Base-by-base conservation (phyloP, 2,113 vertebrate species). In the Dinomys branickii region DNA sequence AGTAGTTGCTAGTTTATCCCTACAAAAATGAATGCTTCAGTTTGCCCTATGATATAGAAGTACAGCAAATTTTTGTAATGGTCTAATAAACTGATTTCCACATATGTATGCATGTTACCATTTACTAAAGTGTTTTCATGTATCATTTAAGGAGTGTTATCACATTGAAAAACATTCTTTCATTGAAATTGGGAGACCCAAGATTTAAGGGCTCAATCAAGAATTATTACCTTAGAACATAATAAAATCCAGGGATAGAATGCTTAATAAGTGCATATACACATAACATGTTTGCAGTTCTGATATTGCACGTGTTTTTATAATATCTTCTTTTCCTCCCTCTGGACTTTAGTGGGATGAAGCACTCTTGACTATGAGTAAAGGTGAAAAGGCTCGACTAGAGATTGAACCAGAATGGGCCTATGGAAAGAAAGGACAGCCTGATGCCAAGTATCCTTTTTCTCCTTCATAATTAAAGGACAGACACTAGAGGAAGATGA, bases 361-460 rank as follows among this genome's bases (percentile, higher is more conserved):
- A 98, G 99, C 98, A 3, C 97, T 99, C 30, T 92, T 99, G 77
- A 99, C 99, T 0, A 99, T 99, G 99, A 99, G 99, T 96, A 99
- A 99, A 98, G 99, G 99, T 20, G 99, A 99, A 97, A 99, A 99
- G 1, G 99, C 99, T 13, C 98, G 98, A n/a, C 88, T 99, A 97
- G 99, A 99, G 97, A 99, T 99, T 1, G 99, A 99, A 96, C 98
- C 99, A 0, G 99, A 99, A 97, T 99, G 99, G 99, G 99, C 99
- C 0, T 99, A 99, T 0, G 99, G 99, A 52, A 99, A 98, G 98
- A 99, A 99, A 96, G 99, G 99, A 11, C 98, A 99, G 91, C 99
- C 99, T 0, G 99, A 99, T 0, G 99, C 99, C 33, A 99, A 99
- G 99, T 99, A 99, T 99, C 99, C 99, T 99, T 99, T 97, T 83